phyloP scores from a whole-genome alignment of 2,797 vertebrate genomes.

The Danio aesculapii region DNA sequence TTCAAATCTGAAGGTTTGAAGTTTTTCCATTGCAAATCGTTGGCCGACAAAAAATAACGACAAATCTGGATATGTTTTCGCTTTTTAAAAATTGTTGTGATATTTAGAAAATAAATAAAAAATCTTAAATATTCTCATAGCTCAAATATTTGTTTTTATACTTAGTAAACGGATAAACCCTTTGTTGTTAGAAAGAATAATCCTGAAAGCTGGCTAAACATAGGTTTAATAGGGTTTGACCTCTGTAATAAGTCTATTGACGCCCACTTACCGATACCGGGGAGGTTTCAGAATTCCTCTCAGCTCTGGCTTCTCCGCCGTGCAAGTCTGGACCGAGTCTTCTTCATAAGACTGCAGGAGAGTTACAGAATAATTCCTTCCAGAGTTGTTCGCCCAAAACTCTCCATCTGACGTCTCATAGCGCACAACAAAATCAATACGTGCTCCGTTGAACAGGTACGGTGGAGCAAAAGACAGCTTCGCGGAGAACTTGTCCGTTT shows the following conservation, averaged over 20 bases:
- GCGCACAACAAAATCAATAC: slow-evolving; percentile 88
- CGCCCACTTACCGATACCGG: slow-evolving; percentile 58
- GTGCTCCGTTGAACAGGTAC: slow-evolving; percentile 80
- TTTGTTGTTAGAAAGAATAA: neutral
- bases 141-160: neutral
- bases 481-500: slow-evolving; percentile 84
- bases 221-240: neutral
- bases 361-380: slow-evolving; percentile 84
- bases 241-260: neutral
- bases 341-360: slow-evolving; percentile 79
- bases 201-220: neutral
- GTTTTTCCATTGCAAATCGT: no score
- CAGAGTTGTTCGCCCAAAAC: slow-evolving; percentile 89
- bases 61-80: no score
- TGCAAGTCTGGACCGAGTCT: slow-evolving; percentile 40
- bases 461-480: slow-evolving; percentile 83
- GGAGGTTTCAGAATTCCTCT: slow-evolving; percentile 78
- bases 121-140: neutral
- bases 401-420: slow-evolving; percentile 87
- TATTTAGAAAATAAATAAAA: neutral
- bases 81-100: no score
- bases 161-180: neutral
- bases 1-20: neutral
- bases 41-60: neutral
- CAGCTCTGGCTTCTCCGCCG: slow-evolving; percentile 40